These are phyloP conservation scores for Channallabes apus DNA, from an alignment of 2,797 vertebrate species.

Conservation along the genomic window DNA sequence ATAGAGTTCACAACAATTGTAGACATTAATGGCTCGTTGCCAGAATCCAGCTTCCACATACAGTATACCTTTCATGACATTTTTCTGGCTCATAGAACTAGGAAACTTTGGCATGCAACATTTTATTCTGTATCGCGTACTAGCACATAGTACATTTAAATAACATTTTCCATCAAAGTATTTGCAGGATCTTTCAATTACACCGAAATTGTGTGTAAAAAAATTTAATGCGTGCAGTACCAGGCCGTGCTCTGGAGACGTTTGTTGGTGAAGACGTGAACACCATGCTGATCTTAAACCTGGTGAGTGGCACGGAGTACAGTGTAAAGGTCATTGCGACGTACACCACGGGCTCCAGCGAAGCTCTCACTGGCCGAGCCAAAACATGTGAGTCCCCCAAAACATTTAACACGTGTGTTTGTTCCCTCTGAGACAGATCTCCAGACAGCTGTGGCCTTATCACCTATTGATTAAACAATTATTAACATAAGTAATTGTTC, in stretches of 20 bases:
- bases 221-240: slow-evolving; percentile 64
- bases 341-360: slow-evolving; percentile 90
- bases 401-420: not conserved
- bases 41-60: not conserved
- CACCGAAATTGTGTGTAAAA: not conserved
- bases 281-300: slow-evolving; percentile 91
- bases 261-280: slow-evolving; percentile 93
- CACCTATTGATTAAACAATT: too few species aligned
- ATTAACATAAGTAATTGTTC: too few species aligned
- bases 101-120: not conserved
- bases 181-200: not conserved
- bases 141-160: not conserved
- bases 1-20: not conserved
- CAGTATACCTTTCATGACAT: not conserved
- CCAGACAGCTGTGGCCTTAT: too few species aligned
- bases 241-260: slow-evolving; percentile 87
- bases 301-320: slow-evolving; percentile 92
- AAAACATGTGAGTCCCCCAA: slow-evolving; percentile 82
- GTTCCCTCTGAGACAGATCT: not conserved
- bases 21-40: not conserved
- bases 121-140: not conserved
- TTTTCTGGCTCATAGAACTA: not conserved
- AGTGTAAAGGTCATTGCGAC: slow-evolving; percentile 91
- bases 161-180: not conserved
- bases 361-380: slow-evolving; percentile 82